phyloP scores from a whole-genome alignment of 2,113 vertebrate genomes.

The Notiomystis cincta region DNA sequence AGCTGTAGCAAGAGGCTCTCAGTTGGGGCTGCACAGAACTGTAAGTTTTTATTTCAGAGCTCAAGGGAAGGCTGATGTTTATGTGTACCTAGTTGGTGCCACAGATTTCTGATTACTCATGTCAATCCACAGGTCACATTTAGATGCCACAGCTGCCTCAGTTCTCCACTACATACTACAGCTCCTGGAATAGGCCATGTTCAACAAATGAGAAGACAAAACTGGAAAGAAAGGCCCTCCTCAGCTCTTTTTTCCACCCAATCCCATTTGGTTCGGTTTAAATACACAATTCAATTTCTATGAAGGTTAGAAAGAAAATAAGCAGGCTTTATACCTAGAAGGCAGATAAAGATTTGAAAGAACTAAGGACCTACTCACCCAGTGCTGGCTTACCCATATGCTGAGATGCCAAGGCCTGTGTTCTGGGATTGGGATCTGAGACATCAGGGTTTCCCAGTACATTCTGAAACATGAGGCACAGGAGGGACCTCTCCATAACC shows the following conservation, averaged over 20 bases:
- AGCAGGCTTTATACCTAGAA: not conserved
- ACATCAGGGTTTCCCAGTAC: not conserved
- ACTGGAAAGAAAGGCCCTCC: not conserved
- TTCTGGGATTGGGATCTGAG: not conserved
- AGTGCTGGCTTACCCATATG: not conserved
- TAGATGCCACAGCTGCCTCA: not conserved
- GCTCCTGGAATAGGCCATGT: not conserved
- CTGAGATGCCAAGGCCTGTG: not conserved
- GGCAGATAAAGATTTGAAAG: not conserved
- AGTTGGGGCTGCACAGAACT: not conserved
- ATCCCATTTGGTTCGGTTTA: not conserved
- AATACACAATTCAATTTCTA: not conserved
- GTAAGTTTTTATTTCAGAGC: not conserved
- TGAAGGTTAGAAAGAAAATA: not conserved
- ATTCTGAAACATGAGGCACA: not conserved
- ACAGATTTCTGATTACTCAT: not conserved
- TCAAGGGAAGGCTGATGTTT: not conserved
- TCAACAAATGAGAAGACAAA: not conserved
- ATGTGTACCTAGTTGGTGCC: not conserved
- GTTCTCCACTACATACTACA: not conserved
- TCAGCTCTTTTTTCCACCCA: not conserved
- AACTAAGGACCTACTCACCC: not conserved
- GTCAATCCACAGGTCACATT: not conserved
- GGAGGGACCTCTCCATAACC: not conserved
- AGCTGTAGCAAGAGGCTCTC: not conserved